These are phyloP conservation scores for Menidia menidia DNA, from an alignment of 2,797 vertebrate genomes.

Conservation along the genomic window DNA sequence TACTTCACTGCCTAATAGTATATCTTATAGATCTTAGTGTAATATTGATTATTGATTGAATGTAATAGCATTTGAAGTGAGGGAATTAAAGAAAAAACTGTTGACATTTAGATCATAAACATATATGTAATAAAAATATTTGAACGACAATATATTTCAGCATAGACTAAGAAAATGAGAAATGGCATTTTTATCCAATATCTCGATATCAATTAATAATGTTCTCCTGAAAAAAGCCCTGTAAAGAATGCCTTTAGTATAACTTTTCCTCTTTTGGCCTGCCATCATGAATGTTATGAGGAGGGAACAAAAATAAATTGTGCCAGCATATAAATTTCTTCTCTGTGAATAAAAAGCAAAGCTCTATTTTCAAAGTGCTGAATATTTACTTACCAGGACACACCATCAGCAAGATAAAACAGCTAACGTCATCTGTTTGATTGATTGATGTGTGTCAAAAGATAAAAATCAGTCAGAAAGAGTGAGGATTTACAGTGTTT, in stretches of 20 bases:
- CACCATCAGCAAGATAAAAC: conserved; percentile 67
- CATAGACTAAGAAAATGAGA: too few relatives aligned
- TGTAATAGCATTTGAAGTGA: too few relatives aligned
- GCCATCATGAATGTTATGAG: conserved; percentile 22
- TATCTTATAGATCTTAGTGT: too few relatives aligned
- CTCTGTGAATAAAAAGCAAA: conserved; percentile 65
- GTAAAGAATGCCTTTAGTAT: background rate
- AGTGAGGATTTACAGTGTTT: conserved; percentile 59
- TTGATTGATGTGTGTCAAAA: conserved; percentile 76
- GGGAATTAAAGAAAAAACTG: too few relatives aligned
- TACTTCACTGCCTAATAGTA: too few relatives aligned
- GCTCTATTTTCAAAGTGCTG: conserved; percentile 69
- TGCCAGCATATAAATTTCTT: conserved; percentile 62
- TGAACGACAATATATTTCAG: too few relatives aligned
- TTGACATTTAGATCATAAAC: too few relatives aligned
- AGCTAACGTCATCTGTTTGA: conserved; percentile 66
- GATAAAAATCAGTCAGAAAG: conserved; percentile 34
- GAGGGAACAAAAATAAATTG: conserved; percentile 21
- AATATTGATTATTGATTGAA: too few relatives aligned
- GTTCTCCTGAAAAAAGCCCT: background rate
- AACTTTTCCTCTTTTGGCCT: conserved; percentile 12
- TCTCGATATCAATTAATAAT: too few relatives aligned
- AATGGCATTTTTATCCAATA: too few relatives aligned
- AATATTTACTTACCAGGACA: conserved; percentile 71
- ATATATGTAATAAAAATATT: too few relatives aligned